A percentile compares a stretch with the other conserved stretches of the same genome.
Evolutionary conservation across 64 coral and sea anemone genomes (phyloP).

Genomic region (Platygyra sinensis): DNA sequence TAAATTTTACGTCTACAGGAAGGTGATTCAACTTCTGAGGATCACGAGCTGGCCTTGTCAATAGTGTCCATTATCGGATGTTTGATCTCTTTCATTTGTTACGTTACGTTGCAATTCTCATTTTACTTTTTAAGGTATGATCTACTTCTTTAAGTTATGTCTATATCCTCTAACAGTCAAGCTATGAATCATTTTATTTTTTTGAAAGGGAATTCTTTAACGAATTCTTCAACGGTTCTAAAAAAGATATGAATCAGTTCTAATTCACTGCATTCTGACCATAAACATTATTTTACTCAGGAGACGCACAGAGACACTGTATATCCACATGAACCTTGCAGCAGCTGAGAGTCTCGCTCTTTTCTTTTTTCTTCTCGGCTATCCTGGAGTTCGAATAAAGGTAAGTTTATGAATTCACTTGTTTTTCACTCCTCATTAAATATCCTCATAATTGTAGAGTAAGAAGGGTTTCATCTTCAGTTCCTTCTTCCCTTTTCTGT

Average conservation of each 20-base stretch:
- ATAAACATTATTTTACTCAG: background rate
- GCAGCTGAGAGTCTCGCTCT: constrained; percentile 38
- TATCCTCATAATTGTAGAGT: too few relatives aligned
- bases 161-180: background rate
- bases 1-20: background rate
- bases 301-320: constrained; percentile 50
- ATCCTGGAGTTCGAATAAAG: constrained; percentile 3
- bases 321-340: constrained; percentile 65
- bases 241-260: too few relatives aligned
- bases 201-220: background rate
- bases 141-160: background rate
- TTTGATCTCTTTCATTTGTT: constrained; percentile 49
- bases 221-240: too few relatives aligned
- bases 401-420: background rate
- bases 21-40: constrained; percentile 17
- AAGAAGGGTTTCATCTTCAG: too few relatives aligned
- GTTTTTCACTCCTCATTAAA: background rate
- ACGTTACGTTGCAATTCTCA: constrained; percentile 6
- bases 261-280: background rate
- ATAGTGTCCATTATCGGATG: constrained; percentile 59
- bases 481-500: too few relatives aligned
- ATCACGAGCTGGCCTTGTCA: constrained; percentile 21
- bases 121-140: constrained; percentile 44
- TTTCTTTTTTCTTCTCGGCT: constrained; percentile 42
- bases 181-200: too few relatives aligned